Evolutionary conservation across 2,113 vertebrate species (phyloP), one percentile per base, ranked within the genome.

Genomic region (Nipponia nippon): DNA sequence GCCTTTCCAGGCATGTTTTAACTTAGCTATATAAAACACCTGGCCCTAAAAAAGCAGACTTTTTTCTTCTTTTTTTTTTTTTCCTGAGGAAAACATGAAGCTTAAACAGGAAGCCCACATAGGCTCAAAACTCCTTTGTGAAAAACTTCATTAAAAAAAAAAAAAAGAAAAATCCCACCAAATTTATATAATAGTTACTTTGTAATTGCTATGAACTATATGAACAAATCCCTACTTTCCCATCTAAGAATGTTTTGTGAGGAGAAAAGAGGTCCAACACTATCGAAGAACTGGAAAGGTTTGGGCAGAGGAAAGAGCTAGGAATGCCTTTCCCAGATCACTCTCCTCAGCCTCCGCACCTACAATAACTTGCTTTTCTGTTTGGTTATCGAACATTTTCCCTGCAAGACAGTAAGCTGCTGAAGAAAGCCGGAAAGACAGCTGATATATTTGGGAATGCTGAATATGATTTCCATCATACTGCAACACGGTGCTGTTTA

Each of bases 21-120:
- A 80, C 22, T 88, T 83, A 85, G 50, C 76, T 80, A 25, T 82
- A 94, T 92, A 94, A 93, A 96, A 89, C 95, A 98, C 78, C 96
- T 98, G 96, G 96, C 21, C 87, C 44, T 92, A 52, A 94, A 94
- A 95, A 95, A 50, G 27, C 62, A 87, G 58, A n/a, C 44, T 67
- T n/a, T 7, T 70, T 52, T n/a, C 16, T 56, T 40, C 71, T 70
- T 80, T 30, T 76, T 30, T 81, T 87, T 89, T 53, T 79, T 96
- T 76, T 61, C 63, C 63, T 47, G 6, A 71, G 56, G 86, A 85
- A 79, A 93, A 86, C 55, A 80, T 71, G 63, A 79, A 83, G 32
- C 26, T 94, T 80, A 55, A 95, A 53, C 52, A 92, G 56, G 59
- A 96, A 90, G 67, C 9, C 79, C 55, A 78, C 63, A 58, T 47